These are phyloP conservation scores for Cebidichthys violaceus DNA, from an alignment of 2,113 vertebrate species.

Conservation along the genomic window DNA sequence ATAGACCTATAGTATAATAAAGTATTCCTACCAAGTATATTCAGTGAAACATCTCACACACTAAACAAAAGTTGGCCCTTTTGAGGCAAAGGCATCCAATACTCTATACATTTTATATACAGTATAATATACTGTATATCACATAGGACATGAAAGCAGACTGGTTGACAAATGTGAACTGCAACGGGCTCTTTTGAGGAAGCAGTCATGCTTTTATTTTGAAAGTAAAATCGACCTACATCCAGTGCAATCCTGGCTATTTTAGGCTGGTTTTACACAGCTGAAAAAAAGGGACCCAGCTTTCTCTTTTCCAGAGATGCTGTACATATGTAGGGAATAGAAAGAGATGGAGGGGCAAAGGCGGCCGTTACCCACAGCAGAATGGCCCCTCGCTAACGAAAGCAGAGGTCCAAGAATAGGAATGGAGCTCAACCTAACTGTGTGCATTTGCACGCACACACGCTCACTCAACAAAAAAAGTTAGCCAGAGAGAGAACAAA, in stretches of 20 bases:
- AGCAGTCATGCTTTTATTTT: conserved; percentile 66
- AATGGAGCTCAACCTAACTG: conserved; percentile 22
- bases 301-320: conserved; percentile 63
- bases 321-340: conserved; percentile 36
- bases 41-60: background rate
- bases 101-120: too few species aligned
- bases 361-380: background rate
- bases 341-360: conserved; percentile 21
- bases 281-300: conserved; percentile 38
- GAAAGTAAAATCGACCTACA: conserved; percentile 41
- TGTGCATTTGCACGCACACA: conserved; percentile 1
- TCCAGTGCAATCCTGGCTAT: conserved; percentile 48
- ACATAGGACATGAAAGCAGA: background rate
- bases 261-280: conserved; percentile 36
- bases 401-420: conserved; percentile 20
- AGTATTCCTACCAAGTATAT: background rate
- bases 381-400: conserved; percentile 14
- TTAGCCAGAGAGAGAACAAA: conserved; percentile 74
- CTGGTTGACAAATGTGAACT: background rate
- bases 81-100: too few species aligned
- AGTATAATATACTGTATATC: too few species aligned
- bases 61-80: too few species aligned
- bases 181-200: background rate
- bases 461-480: conserved; percentile 63
- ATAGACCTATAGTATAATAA: background rate